Evolutionary conservation across 2,888 invertebrate species (phyloP).

Genomic region (Anoplius nigerrimus): DNA sequence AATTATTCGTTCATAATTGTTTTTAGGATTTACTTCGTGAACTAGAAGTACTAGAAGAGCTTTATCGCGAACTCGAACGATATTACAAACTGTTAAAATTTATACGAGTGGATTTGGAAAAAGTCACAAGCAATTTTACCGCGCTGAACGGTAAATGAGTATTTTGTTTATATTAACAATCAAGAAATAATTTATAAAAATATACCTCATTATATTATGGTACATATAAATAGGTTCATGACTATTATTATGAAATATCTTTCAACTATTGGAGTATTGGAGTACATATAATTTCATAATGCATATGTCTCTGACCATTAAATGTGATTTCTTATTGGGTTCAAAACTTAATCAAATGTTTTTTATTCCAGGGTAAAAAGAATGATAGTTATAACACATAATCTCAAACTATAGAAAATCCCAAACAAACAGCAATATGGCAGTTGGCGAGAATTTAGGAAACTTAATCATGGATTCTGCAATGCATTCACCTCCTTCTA

Average conservation of each 20-base stretch:
- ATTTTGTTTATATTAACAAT: not conserved
- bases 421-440: not conserved
- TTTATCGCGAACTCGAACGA: slow-evolving; percentile 47
- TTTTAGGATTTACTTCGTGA: slow-evolving; percentile 34
- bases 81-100: slow-evolving; percentile 47
- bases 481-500: not conserved
- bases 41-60: slow-evolving; percentile 43
- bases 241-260: too few relatives aligned
- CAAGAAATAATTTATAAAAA: not conserved
- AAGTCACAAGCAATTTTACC: slow-evolving; percentile 41
- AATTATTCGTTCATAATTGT: not conserved
- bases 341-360: too few relatives aligned
- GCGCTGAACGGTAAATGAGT: slow-evolving; percentile 23
- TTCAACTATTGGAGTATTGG: too few relatives aligned
- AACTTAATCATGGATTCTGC: slow-evolving; percentile 1
- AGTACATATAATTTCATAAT: too few relatives aligned
- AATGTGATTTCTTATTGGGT: too few relatives aligned
- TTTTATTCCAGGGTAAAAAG: too few relatives aligned
- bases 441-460: not conserved
- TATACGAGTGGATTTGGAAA: slow-evolving; percentile 53
- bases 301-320: too few relatives aligned
- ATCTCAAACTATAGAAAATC: too few relatives aligned
- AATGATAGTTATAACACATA: too few relatives aligned
- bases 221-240: too few relatives aligned
- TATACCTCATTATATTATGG: not conserved